Percentiles rank a stretch among this genome's conserved stretches.
These are phyloP conservation scores for Ochropleura leucogaster DNA, from an alignment of 2,888 invertebrate species.

Conservation along the genomic window DNA sequence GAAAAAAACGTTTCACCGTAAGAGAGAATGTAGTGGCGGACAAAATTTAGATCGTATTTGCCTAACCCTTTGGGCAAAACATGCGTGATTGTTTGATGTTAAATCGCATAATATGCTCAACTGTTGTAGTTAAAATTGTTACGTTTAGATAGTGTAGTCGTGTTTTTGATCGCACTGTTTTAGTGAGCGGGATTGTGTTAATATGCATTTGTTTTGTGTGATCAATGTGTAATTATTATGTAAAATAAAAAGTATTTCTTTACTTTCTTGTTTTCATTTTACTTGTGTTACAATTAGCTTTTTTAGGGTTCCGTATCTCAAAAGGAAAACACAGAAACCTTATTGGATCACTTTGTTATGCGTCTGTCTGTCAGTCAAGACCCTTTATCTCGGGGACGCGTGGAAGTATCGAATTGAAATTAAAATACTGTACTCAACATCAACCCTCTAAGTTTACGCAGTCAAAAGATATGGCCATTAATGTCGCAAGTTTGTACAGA, in stretches of 20 bases:
- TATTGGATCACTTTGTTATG: too few species aligned
- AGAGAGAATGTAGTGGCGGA: neutral
- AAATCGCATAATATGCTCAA: constrained; percentile 19
- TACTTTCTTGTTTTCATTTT: constrained; percentile 35
- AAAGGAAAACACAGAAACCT: too few species aligned
- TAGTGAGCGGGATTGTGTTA: constrained; percentile 52
- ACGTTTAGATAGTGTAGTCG: constrained; percentile 27
- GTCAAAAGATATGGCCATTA: too few species aligned
- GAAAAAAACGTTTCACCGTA: neutral
- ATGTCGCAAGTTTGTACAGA: too few species aligned
- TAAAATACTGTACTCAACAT: too few species aligned
- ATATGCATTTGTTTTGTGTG: constrained; percentile 60
- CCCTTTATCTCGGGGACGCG: too few species aligned
- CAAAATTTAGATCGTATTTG: constrained; percentile 6
- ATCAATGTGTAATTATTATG: constrained; percentile 61
- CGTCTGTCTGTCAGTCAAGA: too few species aligned
- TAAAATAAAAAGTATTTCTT: constrained; percentile 68
- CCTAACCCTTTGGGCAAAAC: neutral
- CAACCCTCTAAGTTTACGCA: too few species aligned
- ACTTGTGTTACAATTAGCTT: too few species aligned
- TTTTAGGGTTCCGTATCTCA: neutral
- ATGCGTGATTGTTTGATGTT: neutral
- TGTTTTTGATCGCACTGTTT: constrained; percentile 45
- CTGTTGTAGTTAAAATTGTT: constrained; percentile 24
- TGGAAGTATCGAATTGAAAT: too few species aligned